These are phyloP conservation scores for Blera fallax DNA, from an alignment of 2,888 invertebrate genomes.

Conservation along the genomic window DNA sequence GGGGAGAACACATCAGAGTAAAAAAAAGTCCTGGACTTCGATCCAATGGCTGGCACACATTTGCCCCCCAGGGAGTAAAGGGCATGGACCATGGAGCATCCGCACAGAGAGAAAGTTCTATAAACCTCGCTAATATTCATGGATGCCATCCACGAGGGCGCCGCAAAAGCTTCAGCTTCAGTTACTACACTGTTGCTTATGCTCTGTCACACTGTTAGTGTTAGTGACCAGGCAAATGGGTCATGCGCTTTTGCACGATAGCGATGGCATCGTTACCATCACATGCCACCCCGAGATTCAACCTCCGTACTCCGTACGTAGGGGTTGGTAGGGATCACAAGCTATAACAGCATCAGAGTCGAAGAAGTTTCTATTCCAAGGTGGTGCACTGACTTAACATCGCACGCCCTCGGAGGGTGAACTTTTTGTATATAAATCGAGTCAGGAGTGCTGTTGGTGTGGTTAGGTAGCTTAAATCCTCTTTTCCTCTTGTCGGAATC, in stretches of 20 bases:
- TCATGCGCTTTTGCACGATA: slow-evolving; percentile 68
- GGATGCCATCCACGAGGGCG: slow-evolving; percentile 43
- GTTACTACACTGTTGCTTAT: slow-evolving; percentile 26
- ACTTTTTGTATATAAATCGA: slow-evolving; percentile 59
- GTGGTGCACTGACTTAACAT: slow-evolving; percentile 73
- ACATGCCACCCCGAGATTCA: slow-evolving; percentile 67
- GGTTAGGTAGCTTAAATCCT: slow-evolving; percentile 40
- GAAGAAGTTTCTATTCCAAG: slow-evolving; percentile 71
- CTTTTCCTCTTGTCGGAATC: slow-evolving; percentile 33
- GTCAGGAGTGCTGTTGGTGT: slow-evolving; percentile 15
- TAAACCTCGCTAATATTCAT: slow-evolving; percentile 73
- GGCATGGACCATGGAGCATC: slow-evolving; percentile 71
- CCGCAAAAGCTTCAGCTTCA: slow-evolving; percentile 36
- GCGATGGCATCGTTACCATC: slow-evolving; percentile 60
- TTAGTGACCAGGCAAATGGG: slow-evolving; percentile 67
- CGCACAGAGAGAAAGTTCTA: slow-evolving; percentile 67
- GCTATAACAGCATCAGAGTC: slow-evolving; percentile 64
- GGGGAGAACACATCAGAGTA: neutral
- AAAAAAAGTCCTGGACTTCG: slow-evolving; percentile 56
- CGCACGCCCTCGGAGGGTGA: slow-evolving; percentile 70
- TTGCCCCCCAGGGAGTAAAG: slow-evolving; percentile 73
- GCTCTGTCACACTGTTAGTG: slow-evolving; percentile 52
- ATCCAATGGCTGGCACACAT: slow-evolving; percentile 70
- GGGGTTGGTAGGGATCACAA: slow-evolving; percentile 72
- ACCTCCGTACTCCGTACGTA: slow-evolving; percentile 62